Evolutionary conservation across 2,797 vertebrate species (phyloP).

Genomic region (Brachymystax lenok): DNA sequence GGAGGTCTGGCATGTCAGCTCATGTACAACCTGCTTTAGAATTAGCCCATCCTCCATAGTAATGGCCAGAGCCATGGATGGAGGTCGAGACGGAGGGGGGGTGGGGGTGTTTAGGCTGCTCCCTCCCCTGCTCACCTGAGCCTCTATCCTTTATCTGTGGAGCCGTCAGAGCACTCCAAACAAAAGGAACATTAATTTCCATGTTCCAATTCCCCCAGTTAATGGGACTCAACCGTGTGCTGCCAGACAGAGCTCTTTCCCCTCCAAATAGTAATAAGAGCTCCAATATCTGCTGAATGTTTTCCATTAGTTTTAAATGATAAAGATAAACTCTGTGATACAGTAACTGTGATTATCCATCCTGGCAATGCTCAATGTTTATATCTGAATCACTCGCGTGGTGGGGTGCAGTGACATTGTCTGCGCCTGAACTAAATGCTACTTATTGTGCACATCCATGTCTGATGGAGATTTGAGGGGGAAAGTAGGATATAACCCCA

Average conservation of each 20-base stretch:
- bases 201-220: constrained; percentile 34
- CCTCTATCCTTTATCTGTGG: constrained; percentile 7
- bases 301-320: constrained; percentile 28
- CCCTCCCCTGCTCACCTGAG: neutral
- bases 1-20: neutral
- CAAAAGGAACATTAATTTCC: constrained; percentile 39
- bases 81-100: neutral
- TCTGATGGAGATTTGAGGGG: constrained; percentile 28
- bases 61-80: neutral
- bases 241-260: constrained; percentile 8
- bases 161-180: constrained; percentile 30
- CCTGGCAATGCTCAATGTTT: neutral
- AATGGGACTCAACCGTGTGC: constrained; percentile 22
- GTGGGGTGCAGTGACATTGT: neutral
- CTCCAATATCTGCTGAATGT: constrained; percentile 10
- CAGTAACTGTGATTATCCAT: constrained; percentile 3
- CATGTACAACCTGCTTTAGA: neutral
- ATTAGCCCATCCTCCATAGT: neutral
- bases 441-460: constrained; percentile 14
- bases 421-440: neutral
- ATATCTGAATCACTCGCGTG: neutral
- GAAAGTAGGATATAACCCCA: constrained; percentile 37
- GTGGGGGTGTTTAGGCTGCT: neutral
- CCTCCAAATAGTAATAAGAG: constrained; percentile 10
- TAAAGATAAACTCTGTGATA: constrained; percentile 20